These are phyloP conservation scores for Stichodactyla helianthus DNA, from an alignment of 64 coral and sea anemone species.

Conservation along the genomic window DNA sequence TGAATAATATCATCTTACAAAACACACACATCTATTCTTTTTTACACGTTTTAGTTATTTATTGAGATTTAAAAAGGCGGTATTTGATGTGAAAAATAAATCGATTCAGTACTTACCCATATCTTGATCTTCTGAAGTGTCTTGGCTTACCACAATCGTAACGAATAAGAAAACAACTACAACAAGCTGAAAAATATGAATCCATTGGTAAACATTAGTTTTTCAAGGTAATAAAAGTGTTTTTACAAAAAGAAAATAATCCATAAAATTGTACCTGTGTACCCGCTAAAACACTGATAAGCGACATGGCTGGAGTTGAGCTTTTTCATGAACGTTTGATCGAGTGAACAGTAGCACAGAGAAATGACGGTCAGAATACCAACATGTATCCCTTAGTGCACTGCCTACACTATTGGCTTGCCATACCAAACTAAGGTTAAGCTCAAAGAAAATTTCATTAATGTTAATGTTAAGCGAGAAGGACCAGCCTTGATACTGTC, in stretches of 20 bases:
- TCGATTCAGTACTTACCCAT: not conserved
- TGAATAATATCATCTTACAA: not conserved
- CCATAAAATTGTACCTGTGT: not conserved
- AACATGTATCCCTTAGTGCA: not conserved
- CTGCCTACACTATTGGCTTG: not conserved
- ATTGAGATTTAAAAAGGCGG: not conserved
- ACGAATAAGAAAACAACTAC: not conserved
- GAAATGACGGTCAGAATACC: not conserved
- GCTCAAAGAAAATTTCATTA: constrained; percentile 4
- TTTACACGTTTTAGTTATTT: not conserved
- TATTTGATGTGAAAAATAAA: not conserved
- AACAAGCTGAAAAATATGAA: not conserved
- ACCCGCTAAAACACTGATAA: not conserved
- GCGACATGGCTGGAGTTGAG: not conserved
- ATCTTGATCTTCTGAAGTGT: not conserved
- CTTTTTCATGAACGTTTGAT: not conserved
- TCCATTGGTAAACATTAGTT: not conserved
- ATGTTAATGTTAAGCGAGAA: constrained; percentile 2
- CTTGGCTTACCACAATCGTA: not conserved
- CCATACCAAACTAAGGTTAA: not conserved
- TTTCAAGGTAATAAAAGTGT: not conserved
- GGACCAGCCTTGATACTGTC: not conserved
- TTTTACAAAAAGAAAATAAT: not conserved
- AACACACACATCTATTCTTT: not conserved
- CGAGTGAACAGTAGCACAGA: not conserved